A percentile compares a stretch with the other conserved stretches of the same genome.
Evolutionary conservation across 1,140 invertebrate genomes (phyloP).

Genomic region (Cotesia typhae): DNA sequence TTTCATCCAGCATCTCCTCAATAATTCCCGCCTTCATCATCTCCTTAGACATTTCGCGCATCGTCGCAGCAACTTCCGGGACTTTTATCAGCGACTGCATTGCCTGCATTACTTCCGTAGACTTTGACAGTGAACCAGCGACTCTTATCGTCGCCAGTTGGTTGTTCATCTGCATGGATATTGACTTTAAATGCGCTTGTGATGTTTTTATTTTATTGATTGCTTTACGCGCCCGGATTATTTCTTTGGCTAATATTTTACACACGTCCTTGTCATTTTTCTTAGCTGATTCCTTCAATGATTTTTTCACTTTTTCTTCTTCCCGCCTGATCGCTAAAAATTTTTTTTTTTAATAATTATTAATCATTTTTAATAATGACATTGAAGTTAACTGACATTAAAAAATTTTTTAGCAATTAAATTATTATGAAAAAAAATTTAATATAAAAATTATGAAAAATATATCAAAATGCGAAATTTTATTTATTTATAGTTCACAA

Average conservation of each 20-base stretch:
- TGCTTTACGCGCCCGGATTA: constrained; percentile 89
- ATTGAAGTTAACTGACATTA: too few species aligned
- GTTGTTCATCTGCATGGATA: constrained; percentile 98
- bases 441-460: too few species aligned
- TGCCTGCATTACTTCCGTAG: constrained; percentile 95
- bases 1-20: constrained; percentile 99
- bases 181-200: constrained; percentile 97
- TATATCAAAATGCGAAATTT: too few species aligned
- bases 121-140: constrained; percentile 90
- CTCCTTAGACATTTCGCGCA: constrained; percentile 98
- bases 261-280: constrained; percentile 96
- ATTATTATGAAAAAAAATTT: too few species aligned
- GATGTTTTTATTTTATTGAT: constrained; percentile 92
- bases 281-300: constrained; percentile 95
- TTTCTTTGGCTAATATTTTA: constrained; percentile 93
- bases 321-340: constrained; percentile 88
- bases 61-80: constrained; percentile 93
- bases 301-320: constrained; percentile 95
- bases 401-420: too few species aligned
- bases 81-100: constrained; percentile 93
- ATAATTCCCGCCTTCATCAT: constrained; percentile 99
- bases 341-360: too few species aligned
- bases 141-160: constrained; percentile 92
- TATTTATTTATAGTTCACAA: too few species aligned
- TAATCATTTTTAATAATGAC: too few species aligned